Conservation (phyloP, 2,113 vertebrate species). For the Grus americana region DNA sequence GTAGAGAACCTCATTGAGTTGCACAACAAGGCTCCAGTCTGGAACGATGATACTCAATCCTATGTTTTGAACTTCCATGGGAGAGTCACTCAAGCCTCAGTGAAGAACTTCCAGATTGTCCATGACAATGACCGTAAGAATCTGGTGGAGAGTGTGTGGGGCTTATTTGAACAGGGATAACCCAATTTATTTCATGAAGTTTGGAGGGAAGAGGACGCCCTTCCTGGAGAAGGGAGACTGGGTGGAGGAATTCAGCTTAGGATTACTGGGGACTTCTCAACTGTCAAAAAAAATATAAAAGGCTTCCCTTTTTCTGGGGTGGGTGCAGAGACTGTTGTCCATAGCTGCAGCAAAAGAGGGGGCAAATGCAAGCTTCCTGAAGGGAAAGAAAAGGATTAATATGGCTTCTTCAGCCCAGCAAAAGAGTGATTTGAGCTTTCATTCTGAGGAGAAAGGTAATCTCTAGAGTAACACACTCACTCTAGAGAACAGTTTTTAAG, state of each 20-base stretch:
- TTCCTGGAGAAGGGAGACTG: not conserved
- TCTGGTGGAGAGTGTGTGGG: not conserved
- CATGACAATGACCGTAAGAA: constrained; percentile 94
- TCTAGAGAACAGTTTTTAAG: not conserved
- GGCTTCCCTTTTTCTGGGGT: not conserved
- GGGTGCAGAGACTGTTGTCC: not conserved
- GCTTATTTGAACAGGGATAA: not conserved
- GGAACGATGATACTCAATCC: constrained; percentile 97
- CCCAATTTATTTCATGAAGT: not conserved
- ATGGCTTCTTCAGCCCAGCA: not conserved
- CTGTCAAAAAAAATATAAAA: not conserved
- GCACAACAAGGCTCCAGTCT: constrained; percentile 96
- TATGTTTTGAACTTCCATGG: constrained; percentile 97
- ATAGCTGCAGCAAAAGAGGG: not conserved
- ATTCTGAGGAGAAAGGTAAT: not conserved
- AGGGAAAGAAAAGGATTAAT: not conserved
- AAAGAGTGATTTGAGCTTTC: not conserved
- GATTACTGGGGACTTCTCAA: not conserved
- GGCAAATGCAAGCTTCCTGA: not conserved
- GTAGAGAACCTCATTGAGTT: constrained; percentile 93
- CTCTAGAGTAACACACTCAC: not conserved
- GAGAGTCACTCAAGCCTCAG: constrained; percentile 94
- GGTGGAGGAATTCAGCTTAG: not conserved
- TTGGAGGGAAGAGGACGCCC: not conserved
- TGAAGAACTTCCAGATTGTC: constrained; percentile 99